Conservation (phyloP, 2,113 vertebrate genomes). For the Cinclus cinclus region DNA sequence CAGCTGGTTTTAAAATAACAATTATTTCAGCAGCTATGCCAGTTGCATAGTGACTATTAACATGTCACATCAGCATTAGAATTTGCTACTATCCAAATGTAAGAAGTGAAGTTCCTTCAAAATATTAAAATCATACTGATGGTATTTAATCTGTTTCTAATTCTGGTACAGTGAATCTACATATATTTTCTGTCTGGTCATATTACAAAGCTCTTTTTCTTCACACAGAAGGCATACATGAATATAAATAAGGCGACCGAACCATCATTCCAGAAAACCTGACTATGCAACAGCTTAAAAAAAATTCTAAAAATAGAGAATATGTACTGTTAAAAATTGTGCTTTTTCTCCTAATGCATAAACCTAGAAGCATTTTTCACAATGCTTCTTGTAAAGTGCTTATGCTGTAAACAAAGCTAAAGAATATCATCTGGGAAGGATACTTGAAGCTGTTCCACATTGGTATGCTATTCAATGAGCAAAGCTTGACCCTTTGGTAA, state of each 20-base stretch:
- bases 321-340: not conserved
- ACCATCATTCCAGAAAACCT: not conserved
- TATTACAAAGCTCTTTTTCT: conserved; percentile 11
- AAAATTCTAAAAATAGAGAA: not conserved
- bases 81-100: not conserved
- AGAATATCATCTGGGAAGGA: not conserved
- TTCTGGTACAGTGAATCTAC: not conserved
- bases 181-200: conserved; percentile 8
- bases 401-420: not conserved
- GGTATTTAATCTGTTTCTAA: conserved; percentile 22
- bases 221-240: conserved; percentile 1
- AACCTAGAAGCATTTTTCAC: not conserved
- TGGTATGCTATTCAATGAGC: not conserved
- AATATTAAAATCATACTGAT: conserved; percentile 9
- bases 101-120: conserved; percentile 18
- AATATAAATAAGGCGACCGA: conserved; percentile 18
- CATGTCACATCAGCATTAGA: not conserved
- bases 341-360: not conserved
- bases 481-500: not conserved
- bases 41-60: conserved; percentile 51
- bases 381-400: not conserved
- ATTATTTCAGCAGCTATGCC: conserved; percentile 3
- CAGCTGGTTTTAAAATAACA: not conserved
- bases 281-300: not conserved
- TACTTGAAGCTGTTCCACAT: not conserved